Base-by-base conservation (phyloP, 2,888 invertebrate species). In the Chorisops tibialis region DNA sequence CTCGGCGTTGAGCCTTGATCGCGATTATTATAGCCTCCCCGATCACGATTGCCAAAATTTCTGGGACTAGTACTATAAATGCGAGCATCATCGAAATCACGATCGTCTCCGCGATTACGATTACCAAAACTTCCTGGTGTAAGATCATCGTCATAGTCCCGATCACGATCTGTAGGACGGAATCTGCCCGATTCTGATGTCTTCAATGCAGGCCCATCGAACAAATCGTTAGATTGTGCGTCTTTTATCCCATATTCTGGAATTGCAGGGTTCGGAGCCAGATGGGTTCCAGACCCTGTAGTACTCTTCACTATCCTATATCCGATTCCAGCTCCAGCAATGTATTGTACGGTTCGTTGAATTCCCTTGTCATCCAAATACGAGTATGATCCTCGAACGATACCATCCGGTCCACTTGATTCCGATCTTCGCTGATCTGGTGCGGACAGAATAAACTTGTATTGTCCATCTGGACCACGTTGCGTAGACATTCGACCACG, bases 291-390 rank as follows among this genome's bases (percentile, higher is more conserved):
- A 0, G 86, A 86, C 35, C 88, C 87, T 70, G 87, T 83, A 62
- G 84, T 85, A 65, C 73, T 87, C 73, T 88, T 85, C 9, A 89
- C 79, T 2, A 89, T 85, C 45, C 88, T 81, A 71, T 89, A 90
- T 1, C 90, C 90, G 49, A 89, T 89, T 65, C 79, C 87, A 0
- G 90, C 88, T 0, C 90, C 89, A 0, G 89, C 89, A 67, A 87
- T 88, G 73, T 90, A 90, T 74, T 89, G 86, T 0, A 89, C 89
- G 0, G 89, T 87, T 67, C 85, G 84, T 73, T 89, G 88, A 22
- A 87, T 84, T 1, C 89, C 89, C 77, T 89, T 88, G 70, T 89
- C 89, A 68, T 89, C 89, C 16, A 89, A 75, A 72, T 88, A 90
- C 0, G 89, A 88, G 78, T 89, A 89, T 0, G 88, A 87, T 35